phyloP scores from a whole-genome alignment of 1,140 invertebrate species.

The Ceratosolen solmsi region DNA sequence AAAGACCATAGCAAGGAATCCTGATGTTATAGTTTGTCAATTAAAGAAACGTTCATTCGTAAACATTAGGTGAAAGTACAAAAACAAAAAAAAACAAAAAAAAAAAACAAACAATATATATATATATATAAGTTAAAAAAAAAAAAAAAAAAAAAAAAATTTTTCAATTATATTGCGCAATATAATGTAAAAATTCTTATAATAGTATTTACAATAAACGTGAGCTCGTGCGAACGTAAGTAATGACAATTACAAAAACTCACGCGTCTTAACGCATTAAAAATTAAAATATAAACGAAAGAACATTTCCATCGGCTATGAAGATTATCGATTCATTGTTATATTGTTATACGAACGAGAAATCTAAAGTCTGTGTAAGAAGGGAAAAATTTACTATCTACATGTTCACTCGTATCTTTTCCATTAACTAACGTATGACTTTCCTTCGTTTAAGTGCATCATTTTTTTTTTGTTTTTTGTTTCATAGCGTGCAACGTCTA shows the following conservation, averaged over 20 bases:
- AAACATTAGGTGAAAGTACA: conserved; percentile 4
- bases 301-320: not conserved
- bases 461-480: conserved; percentile 38
- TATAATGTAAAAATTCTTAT: conserved; percentile 35
- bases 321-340: conserved; percentile 1
- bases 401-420: conserved; percentile 26
- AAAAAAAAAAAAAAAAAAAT: not conserved
- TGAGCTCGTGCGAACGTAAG: not conserved
- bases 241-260: not conserved
- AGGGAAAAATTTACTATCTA: conserved; percentile 39
- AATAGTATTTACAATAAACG: conserved; percentile 34
- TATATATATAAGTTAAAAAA: too few relatives aligned
- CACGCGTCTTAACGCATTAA: not conserved
- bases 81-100: not conserved
- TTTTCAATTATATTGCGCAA: conserved; percentile 31
- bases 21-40: not conserved
- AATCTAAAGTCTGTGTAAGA: not conserved
- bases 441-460: conserved; percentile 42
- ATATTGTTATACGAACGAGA: conserved; percentile 1
- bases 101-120: conserved; percentile 11
- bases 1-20: conserved; percentile 1
- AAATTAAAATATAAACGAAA: conserved; percentile 7
- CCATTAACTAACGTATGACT: conserved; percentile 27
- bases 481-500: conserved; percentile 44
- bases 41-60: conserved; percentile 20